phyloP scores from a whole-genome alignment of 2,888 invertebrate genomes.

The Patella pellucida region DNA sequence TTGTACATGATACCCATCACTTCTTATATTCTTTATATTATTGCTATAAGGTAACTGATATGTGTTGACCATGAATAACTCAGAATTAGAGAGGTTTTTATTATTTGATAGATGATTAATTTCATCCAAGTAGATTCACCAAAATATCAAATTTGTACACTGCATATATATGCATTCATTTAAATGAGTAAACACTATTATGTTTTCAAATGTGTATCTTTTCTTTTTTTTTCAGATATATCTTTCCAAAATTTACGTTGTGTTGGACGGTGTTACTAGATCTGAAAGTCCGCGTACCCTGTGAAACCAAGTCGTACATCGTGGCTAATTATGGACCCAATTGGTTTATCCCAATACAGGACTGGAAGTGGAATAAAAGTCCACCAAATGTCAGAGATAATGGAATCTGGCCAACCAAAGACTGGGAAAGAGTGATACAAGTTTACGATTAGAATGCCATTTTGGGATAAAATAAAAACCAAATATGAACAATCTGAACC shows the following conservation, averaged over 20 bases:
- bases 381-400: constrained; percentile 74
- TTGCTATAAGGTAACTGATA: no score
- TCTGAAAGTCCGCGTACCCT: constrained; percentile 73
- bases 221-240: constrained; percentile 68
- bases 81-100: no score
- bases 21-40: no score
- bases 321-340: constrained; percentile 74
- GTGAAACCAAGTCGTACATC: constrained; percentile 73
- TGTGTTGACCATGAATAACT: no score
- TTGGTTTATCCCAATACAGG: constrained; percentile 73
- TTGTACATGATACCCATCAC: no score
- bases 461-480: no score
- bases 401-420: constrained; percentile 73
- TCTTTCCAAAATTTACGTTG: constrained; percentile 73
- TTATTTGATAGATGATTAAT: no score
- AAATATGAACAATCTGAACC: no score
- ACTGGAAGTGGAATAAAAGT: constrained; percentile 75
- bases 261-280: constrained; percentile 75
- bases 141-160: no score
- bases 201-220: not conserved
- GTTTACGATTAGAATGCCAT: constrained; percentile 45
- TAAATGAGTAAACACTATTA: no score
- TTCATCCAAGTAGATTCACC: no score
- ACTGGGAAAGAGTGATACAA: constrained; percentile 72
- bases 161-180: no score